Base-by-base conservation (phyloP, 2,888 invertebrate genomes). In the Chloroclystis v-ata region DNA sequence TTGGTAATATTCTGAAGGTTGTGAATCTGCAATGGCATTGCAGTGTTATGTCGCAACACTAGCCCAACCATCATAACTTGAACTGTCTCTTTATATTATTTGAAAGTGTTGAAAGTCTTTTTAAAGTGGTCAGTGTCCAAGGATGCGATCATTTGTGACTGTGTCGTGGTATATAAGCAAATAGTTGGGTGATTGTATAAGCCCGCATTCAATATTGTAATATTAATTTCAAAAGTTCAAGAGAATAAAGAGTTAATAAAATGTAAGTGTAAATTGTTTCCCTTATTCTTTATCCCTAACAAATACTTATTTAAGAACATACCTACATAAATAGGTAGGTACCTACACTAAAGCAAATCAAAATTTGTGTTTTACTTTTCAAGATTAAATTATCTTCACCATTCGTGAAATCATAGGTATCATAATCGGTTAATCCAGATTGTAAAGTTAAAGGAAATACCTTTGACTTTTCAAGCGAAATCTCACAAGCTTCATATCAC, bases 211-310 rank as follows among this genome's bases (percentile, higher is more conserved):
- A 85, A 85, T 86, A 86, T 84, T 86, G 84, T 87, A 87, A 84
- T 81, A 87, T 87, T 87, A 85, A 85, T 87, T 87, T 86, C 82
- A 78, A 78, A 83, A 84, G 83, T 86, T 86, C 85, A 86, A 82
- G 75, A 85, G 83, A 87, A 86, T 87, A 87, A 87, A 87, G 84
- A 87, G 84, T 86, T 86, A 85, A 85, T 84, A 82, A 83, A 85
- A 82, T 59, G 51, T 56, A 69, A 66, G 55, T 60, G 42, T 64
- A 64, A 69, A 65, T 68, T 72, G 70, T 61, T 56, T 65, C 57
- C 52, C 61, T 37, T 38, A 38, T 43, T 38, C 43, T 14, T 44
- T 42, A 46, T 40, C 44, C 43, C 11, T 24, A 7, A 33, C 13
- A 12, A 3, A 6, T 11, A 5, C 13, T n/a, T 2, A 29, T 7